Evolutionary conservation across 2,888 invertebrate species (phyloP).

Genomic region (Prosopocoilus inquinatus): DNA sequence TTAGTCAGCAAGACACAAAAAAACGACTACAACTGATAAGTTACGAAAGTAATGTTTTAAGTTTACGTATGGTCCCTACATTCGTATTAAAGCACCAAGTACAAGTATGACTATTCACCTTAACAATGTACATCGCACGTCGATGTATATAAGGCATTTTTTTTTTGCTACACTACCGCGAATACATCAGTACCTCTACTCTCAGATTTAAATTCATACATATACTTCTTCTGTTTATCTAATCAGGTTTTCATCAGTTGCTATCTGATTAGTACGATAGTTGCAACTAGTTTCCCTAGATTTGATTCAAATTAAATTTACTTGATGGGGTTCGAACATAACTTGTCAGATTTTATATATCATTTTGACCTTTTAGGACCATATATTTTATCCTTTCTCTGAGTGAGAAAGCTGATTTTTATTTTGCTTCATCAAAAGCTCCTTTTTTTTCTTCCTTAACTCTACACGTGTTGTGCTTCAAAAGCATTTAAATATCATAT

Average conservation of each 20-base stretch:
- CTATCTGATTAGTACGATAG: not conserved
- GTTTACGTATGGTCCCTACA: constrained; percentile 30
- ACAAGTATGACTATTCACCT: constrained; percentile 25
- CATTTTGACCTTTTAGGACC: too few species aligned
- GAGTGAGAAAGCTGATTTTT: too few species aligned
- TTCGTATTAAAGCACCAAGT: constrained; percentile 25
- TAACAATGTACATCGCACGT: constrained; percentile 8
- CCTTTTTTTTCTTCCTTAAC: too few species aligned
- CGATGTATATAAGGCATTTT: constrained; percentile 9
- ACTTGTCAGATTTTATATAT: too few species aligned
- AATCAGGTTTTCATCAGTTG: constrained; percentile 10
- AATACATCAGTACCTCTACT: constrained; percentile 22
- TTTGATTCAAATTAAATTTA: too few species aligned
- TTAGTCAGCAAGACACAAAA: constrained; percentile 11
- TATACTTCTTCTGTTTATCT: constrained; percentile 6
- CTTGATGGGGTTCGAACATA: too few species aligned
- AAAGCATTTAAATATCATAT: too few species aligned
- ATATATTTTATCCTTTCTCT: too few species aligned
- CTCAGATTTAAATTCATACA: constrained; percentile 18
- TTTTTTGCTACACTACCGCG: constrained; percentile 5
- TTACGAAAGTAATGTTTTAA: constrained; percentile 24
- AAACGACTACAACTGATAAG: constrained; percentile 14
- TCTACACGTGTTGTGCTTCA: too few species aligned
- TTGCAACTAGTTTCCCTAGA: too few species aligned
- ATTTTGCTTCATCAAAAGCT: too few species aligned